Conservation (phyloP, 2,888 invertebrate genomes). For the Cistogaster globosa region DNA sequence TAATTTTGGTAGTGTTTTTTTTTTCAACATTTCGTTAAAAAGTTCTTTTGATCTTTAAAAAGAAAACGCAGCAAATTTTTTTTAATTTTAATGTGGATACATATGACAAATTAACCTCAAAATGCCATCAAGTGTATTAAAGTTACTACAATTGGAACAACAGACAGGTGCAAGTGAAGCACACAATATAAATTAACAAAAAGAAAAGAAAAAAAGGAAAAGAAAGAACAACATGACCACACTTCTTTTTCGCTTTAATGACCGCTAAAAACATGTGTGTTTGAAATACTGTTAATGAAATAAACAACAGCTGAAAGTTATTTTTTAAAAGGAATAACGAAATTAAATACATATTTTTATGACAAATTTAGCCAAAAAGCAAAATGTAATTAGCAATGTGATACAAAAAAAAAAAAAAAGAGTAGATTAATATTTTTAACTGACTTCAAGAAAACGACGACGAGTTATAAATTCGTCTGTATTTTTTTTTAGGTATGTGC, state of each 20-base stretch:
- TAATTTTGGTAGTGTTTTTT: slow-evolving; percentile 11
- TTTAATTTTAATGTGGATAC: not conserved
- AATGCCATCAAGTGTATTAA: slow-evolving; percentile 68
- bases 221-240: too few relatives aligned
- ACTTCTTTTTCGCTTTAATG: slow-evolving; percentile 8
- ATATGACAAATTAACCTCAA: slow-evolving; percentile 68
- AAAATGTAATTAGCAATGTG: slow-evolving; percentile 3
- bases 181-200: slow-evolving; percentile 19
- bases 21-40: not conserved
- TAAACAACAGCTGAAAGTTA: slow-evolving; percentile 20
- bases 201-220: too few relatives aligned
- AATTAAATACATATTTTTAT: not conserved
- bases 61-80: not conserved
- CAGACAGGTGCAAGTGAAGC: slow-evolving; percentile 42
- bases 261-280: slow-evolving; percentile 24
- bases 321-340: not conserved
- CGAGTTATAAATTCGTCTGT: too few relatives aligned
- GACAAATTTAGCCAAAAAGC: slow-evolving; percentile 1
- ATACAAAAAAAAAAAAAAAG: not conserved
- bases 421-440: too few relatives aligned
- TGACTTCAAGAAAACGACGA: too few relatives aligned
- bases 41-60: slow-evolving; percentile 13
- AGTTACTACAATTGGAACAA: not conserved
- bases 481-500: too few relatives aligned
- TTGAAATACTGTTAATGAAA: not conserved